Base-by-base conservation (phyloP, 2,797 vertebrate species). In the Anabacerthia variegaticeps region DNA sequence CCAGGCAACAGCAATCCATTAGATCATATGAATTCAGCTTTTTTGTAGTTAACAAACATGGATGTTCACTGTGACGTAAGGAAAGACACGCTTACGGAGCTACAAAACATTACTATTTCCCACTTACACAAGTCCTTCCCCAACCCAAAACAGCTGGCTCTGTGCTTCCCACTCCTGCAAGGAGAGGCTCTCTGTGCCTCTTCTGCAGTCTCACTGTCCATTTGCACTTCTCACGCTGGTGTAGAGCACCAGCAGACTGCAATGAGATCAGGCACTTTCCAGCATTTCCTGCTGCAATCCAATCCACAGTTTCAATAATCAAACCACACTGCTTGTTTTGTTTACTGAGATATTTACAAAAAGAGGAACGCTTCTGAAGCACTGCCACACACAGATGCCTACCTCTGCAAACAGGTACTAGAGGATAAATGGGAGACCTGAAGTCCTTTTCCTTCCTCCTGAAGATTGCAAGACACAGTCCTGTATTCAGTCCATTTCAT, bases 121-220 rank as follows among this genome's bases (percentile, higher is more conserved):
- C 43, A 7, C 51, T 73, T 30, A 7, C 0, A 21, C 69, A 88
- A 4, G 36, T 87, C 32, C 51, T 23, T 44, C 61, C 41, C 32
- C 7, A 12, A 23, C 52, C 48, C 6, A 2, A 68, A 85, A 17
- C 0, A 0, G 41, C 58, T 59, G 69, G 62, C 46, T 52, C 67
- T 9, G 4, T 1, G 14, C 51, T 62, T 78, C 43, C 9, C 0
- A 0, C 6, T 66, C 46, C 75, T 7, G 1, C 0, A 3, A 68
- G 26, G 37, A 13, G 30, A 20, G 5, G 36, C 32, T 13, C 49
- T 5, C 51, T 0, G 1, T 51, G 66, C 36, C 59, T 22, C 3
- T 51, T 48, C 56, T 21, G 36, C 55, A 41, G 37, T 10, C 74
- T 52, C 2, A 0, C 36, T 54, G 82, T 49, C 68, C 82, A 28